Conservation (phyloP, 2,888 invertebrate genomes). For the Agriopis marginaria region DNA sequence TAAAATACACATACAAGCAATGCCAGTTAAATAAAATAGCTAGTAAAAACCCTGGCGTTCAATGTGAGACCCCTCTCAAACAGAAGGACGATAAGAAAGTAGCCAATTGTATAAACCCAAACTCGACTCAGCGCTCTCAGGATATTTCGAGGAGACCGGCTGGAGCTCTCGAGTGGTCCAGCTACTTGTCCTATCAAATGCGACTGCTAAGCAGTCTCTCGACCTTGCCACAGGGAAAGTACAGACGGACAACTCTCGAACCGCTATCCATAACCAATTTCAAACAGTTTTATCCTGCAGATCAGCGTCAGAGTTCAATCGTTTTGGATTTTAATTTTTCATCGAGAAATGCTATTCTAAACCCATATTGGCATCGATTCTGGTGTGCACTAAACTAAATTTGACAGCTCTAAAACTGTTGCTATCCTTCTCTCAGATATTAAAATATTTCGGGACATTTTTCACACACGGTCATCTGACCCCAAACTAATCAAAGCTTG, state of each 20-base stretch:
- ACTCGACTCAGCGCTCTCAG: neutral
- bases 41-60: neutral
- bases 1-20: neutral
- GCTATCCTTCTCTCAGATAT: no score
- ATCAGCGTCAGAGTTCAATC: no score
- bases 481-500: no score
- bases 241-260: constrained; percentile 3
- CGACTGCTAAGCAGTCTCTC: constrained; percentile 10
- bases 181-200: constrained; percentile 20
- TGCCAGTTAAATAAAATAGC: neutral
- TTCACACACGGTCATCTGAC: no score
- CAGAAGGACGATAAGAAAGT: neutral
- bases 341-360: no score
- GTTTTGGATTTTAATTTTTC: no score
- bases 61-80: constrained; percentile 11
- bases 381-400: no score
- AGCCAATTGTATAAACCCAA: neutral
- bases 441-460: no score
- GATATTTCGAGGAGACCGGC: neutral
- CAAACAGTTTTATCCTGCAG: no score
- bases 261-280: neutral
- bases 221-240: constrained; percentile 6
- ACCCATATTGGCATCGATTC: no score
- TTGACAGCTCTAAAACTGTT: no score
- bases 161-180: constrained; percentile 7